Base-by-base conservation (phyloP, 2,888 invertebrate genomes). In the Cataglyphis albicans region DNA sequence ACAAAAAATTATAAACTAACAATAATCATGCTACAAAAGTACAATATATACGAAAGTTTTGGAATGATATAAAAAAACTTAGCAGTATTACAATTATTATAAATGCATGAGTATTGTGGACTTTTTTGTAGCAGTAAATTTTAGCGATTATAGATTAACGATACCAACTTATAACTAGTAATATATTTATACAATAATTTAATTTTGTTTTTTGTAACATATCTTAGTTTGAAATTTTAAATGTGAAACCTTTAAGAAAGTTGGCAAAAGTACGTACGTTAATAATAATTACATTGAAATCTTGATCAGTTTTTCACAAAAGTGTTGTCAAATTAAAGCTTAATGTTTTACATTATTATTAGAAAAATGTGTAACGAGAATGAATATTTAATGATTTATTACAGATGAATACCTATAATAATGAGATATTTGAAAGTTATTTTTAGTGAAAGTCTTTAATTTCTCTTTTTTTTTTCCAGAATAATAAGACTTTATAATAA, bases 101-200 rank as follows among this genome's bases (percentile, higher is more conserved):
- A 91, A 89, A 89, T 88, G 88, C 86, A 88, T 65, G 89, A 90
- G 91, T 91, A 85, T 85, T 84, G 86, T 90, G 89, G 85, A 88
- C 86, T 90, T 84, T 48, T 73, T 84, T 76, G 86, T 84, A 87
- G 84, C 65, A 84, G 81, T 90, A 86, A 87, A 89, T 91, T 80
- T 91, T 82, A 88, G 85, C 82, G 87, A 83, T 82, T 88, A 89
- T 75, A 85, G 81, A 87, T 89, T 90, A 89, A 85, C 48, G 84
- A 86, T 89, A 90, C 84, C 72, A 91, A 91, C 88, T 91, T 90
- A 91, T 91, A 90, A 81, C 89, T 90, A 90, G 84, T 84, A 86
- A 86, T 89, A 89, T 83, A 74, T 86, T 91, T 90, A 90, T 90
- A 90, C 90, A 87, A 86, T 87, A 81, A 85, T 90, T 88, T 82